Conservation (phyloP, 2,888 invertebrate species). For the Oscheius onirici region DNA sequence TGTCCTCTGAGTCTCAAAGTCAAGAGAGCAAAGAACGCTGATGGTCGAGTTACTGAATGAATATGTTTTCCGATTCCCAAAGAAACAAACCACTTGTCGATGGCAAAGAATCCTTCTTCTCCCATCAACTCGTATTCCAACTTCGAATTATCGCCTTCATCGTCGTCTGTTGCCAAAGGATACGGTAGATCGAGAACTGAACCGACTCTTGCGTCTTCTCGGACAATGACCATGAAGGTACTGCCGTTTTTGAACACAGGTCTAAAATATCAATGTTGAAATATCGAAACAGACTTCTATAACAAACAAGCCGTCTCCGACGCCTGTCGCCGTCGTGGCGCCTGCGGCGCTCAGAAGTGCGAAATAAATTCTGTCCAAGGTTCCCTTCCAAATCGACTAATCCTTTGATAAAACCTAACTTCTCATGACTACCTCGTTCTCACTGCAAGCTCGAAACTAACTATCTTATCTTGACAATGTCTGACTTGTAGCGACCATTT, state of each 20-base stretch:
- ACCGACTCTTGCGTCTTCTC: conserved; percentile 36
- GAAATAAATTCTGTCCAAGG: too few species aligned
- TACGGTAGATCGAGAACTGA: conserved; percentile 49
- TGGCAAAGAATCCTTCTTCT: conserved; percentile 42
- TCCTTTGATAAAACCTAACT: too few species aligned
- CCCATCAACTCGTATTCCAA: conserved; percentile 47
- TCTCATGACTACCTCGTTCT: too few species aligned
- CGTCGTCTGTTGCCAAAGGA: conserved; percentile 49
- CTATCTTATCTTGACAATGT: too few species aligned
- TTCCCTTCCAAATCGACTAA: too few species aligned
- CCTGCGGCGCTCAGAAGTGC: too few species aligned
- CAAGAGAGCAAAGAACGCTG: conserved; percentile 35
- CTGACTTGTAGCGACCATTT: too few species aligned
- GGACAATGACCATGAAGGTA: conserved; percentile 34
- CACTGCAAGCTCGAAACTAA: too few species aligned
- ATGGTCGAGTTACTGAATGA: conserved; percentile 44
- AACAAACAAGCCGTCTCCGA: too few species aligned
- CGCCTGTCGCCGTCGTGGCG: too few species aligned
- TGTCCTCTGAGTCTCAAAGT: conserved; percentile 45
- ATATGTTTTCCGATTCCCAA: not conserved
- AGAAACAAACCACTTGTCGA: conserved; percentile 34
- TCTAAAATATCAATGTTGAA: conserved; percentile 34
- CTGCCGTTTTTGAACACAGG: conserved; percentile 53
- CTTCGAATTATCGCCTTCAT: conserved; percentile 34
- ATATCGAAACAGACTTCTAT: too few species aligned